A percentile compares a stretch with the other conserved stretches of the same genome.
Evolutionary conservation across 2,797 vertebrate species (phyloP).

Genomic region (Halcyon badia): DNA sequence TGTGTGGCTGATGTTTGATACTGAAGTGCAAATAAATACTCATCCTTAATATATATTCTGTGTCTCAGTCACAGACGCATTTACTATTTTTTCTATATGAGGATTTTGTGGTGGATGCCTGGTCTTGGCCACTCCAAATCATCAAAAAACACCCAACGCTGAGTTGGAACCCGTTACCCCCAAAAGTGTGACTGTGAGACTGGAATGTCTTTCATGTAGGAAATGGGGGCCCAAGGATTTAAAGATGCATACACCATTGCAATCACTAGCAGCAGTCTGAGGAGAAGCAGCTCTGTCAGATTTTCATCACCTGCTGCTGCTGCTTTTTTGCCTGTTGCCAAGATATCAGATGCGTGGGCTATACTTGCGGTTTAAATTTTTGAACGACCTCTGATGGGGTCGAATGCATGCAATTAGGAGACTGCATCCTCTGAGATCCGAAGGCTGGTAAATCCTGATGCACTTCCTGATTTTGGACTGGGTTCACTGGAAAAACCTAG

Average conservation of each 20-base stretch:
- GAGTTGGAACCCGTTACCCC: not conserved
- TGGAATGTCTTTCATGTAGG: not conserved
- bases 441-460: not conserved
- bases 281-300: not conserved
- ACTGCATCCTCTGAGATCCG: not conserved
- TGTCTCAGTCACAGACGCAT: not conserved
- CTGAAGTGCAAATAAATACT: not conserved
- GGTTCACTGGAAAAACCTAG: not conserved
- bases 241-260: not conserved
- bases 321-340: not conserved
- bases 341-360: not conserved
- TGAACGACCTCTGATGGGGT: fast-evolving
- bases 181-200: not conserved
- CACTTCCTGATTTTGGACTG: not conserved
- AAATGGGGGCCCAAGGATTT: not conserved
- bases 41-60: not conserved
- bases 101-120: not conserved
- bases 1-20: not conserved
- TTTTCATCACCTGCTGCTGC: not conserved
- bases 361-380: not conserved
- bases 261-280: not conserved
- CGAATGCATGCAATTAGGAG: fast-evolving
- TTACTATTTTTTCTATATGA: not conserved
- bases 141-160: fast-evolving
- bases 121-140: not conserved